Conservation (phyloP, 2,888 invertebrate genomes). For the Melanophora roralis region DNA sequence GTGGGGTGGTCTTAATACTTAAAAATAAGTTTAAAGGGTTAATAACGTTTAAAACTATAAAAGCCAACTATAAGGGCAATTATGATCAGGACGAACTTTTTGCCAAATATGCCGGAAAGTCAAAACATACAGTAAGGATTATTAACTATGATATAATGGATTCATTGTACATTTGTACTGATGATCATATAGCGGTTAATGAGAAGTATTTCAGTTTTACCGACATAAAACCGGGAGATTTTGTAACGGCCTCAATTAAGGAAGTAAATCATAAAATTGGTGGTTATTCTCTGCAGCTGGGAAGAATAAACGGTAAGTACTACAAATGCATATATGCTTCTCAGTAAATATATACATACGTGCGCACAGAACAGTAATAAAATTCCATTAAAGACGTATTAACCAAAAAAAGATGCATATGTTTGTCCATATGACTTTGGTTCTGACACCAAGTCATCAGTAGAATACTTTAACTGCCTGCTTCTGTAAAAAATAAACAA, state of each 20-base stretch:
- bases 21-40: constrained; percentile 73
- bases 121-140: constrained; percentile 80
- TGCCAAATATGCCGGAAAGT: constrained; percentile 73
- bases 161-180: constrained; percentile 82
- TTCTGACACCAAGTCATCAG: no score
- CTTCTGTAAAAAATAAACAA: no score
- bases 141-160: constrained; percentile 83
- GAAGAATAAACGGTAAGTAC: constrained; percentile 78
- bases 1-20: constrained; percentile 75
- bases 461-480: no score
- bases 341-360: no score
- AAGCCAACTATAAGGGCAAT: constrained; percentile 72
- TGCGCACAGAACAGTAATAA: no score
- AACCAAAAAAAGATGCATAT: no score
- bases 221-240: constrained; percentile 79
- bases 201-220: constrained; percentile 79
- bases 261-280: constrained; percentile 77
- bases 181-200: constrained; percentile 79
- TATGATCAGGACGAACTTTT: constrained; percentile 76
- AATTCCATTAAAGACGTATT: no score
- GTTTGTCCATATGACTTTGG: no score
- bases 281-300: constrained; percentile 79
- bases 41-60: constrained; percentile 72
- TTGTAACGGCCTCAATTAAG: constrained; percentile 79
- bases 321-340: no score